A percentile compares a stretch with the other conserved stretches of the same genome.
These are phyloP conservation scores for Poecilia wingei DNA, from an alignment of 2,797 vertebrate species.

Conservation along the genomic window DNA sequence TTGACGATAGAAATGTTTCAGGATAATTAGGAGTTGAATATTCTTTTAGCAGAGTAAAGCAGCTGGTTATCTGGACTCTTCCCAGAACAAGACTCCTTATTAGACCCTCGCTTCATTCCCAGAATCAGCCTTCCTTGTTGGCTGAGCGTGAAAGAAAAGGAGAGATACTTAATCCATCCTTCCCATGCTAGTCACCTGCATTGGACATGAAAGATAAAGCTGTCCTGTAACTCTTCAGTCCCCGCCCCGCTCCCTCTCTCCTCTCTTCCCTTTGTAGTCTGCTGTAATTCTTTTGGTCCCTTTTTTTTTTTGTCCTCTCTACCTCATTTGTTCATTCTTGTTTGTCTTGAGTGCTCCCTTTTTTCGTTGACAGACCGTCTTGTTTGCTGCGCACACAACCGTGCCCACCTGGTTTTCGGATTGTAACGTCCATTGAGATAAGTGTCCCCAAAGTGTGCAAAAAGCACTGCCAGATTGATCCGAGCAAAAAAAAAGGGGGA, in stretches of 20 bases:
- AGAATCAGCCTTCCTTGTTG: constrained; percentile 54
- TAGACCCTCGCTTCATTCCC: constrained; percentile 41
- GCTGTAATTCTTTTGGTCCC: constrained; percentile 29
- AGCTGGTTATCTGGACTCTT: constrained; percentile 59
- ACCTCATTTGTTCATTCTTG: constrained; percentile 24
- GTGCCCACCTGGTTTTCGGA: constrained; percentile 14
- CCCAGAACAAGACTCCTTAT: constrained; percentile 57
- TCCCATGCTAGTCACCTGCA: constrained; percentile 71
- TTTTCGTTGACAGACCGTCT: constrained; percentile 2
- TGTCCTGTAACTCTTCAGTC: constrained; percentile 51
- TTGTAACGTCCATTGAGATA: constrained; percentile 24
- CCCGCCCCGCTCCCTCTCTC: constrained; percentile 1
- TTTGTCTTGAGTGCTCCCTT: constrained; percentile 17
- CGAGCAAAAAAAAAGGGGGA: constrained; percentile 14
- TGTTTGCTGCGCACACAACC: constrained; percentile 11
- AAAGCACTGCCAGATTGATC: constrained; percentile 44
- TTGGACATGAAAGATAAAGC: constrained; percentile 70
- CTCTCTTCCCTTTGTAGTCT: constrained; percentile 19
- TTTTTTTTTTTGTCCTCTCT: constrained; percentile 18
- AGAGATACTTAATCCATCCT: constrained; percentile 62
- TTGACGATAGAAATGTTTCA: constrained; percentile 1
- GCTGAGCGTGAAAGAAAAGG: constrained; percentile 33
- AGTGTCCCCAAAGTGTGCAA: constrained; percentile 33
- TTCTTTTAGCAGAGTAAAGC: constrained; percentile 48
- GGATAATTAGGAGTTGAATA: constrained; percentile 38